Evolutionary conservation across 1,140 invertebrate genomes (phyloP).

Genomic region (Drosophila sulfurigaster): DNA sequence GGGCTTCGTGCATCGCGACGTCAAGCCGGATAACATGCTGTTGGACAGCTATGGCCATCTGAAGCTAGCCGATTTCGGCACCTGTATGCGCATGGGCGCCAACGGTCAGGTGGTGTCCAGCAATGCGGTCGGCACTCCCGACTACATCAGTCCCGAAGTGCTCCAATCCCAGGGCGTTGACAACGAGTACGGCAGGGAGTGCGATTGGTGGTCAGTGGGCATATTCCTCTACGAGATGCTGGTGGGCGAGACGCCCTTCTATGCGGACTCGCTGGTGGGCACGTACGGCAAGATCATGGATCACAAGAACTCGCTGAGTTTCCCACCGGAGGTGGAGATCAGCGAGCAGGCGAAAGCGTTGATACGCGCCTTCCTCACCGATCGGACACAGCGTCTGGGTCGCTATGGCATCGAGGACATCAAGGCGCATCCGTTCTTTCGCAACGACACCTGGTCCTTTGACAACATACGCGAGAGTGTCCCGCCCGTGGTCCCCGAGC

Average conservation of each 20-base stretch:
- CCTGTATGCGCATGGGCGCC: conserved; percentile 98
- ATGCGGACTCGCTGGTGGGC: conserved; percentile 98
- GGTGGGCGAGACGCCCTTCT: conserved; percentile 99
- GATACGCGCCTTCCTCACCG: conserved; percentile 97
- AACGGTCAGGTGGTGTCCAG: conserved; percentile 98
- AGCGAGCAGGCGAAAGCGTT: conserved; percentile 95
- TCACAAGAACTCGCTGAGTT: conserved; percentile 97
- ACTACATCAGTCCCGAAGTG: conserved; percentile 99
- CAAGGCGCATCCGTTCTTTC: conserved; percentile 97
- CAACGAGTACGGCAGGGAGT: conserved; percentile 97
- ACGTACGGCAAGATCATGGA: conserved; percentile 99
- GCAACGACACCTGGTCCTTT: conserved; percentile 99
- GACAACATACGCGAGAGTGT: conserved; percentile 97
- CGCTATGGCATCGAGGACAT: conserved; percentile 98
- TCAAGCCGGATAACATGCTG: conserved; percentile 99
- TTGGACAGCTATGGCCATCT: conserved; percentile 97
- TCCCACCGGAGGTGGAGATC: conserved; percentile 97
- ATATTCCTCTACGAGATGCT: conserved; percentile 99
- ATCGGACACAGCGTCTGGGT: conserved; percentile 95
- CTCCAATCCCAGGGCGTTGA: conserved; percentile 98
- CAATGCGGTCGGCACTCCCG: conserved; percentile 98
- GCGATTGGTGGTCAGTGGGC: conserved; percentile 99
- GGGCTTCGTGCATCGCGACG: conserved; percentile 99
- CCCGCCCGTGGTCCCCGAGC: conserved; percentile 98
- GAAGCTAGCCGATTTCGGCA: conserved; percentile 99